Base-by-base conservation (phyloP, 1,140 invertebrate genomes). In the Harlomillsia oculata region DNA sequence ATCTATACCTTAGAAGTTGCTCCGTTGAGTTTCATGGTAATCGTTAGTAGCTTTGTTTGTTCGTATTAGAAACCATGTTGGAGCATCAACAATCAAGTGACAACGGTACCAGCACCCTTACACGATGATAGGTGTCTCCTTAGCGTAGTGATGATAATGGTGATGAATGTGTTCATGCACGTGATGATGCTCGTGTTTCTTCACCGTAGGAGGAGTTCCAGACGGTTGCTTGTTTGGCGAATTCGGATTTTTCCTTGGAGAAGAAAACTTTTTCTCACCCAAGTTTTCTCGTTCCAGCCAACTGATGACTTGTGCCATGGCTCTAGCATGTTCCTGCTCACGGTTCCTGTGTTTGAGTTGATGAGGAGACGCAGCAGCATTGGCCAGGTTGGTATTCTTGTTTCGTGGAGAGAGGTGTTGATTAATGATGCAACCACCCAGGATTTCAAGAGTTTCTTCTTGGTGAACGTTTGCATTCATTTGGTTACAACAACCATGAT, bases 91-190 rank as follows among this genome's bases (percentile, higher is more conserved):
- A n/a, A n/a, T n/a, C n/a, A n/a, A n/a, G n/a, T n/a, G n/a, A n/a
- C n/a, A n/a, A n/a, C n/a, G n/a, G n/a, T n/a, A n/a, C n/a, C n/a
- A n/a, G n/a, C n/a, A n/a, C n/a, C n/a, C n/a, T n/a, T 56, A 64
- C 14, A 71, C 69, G 37, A 72, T 64, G 21, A 72, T 65, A 21
- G 69, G 68, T 18, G 69, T 65, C 46, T 74, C 72, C 54, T 78
- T 64, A 28, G 51, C 25, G 68, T 82, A 86, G 72, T 87, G 84
- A 72, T 88, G 83, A 71, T 87, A 86, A 67, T 88, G 84, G 71
- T 87, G 84, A 69, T 88, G 85, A 63, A 86, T 82, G 64, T 88
- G 84, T 68, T 87, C 82, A 66, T 88, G 84, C 53, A 87, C 80
- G 69, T 87, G 84, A 67, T 79, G 78, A 59, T 79, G 77, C 62